Conservation (phyloP, 2,113 vertebrate genomes). For the Dipodomys stephensi region DNA sequence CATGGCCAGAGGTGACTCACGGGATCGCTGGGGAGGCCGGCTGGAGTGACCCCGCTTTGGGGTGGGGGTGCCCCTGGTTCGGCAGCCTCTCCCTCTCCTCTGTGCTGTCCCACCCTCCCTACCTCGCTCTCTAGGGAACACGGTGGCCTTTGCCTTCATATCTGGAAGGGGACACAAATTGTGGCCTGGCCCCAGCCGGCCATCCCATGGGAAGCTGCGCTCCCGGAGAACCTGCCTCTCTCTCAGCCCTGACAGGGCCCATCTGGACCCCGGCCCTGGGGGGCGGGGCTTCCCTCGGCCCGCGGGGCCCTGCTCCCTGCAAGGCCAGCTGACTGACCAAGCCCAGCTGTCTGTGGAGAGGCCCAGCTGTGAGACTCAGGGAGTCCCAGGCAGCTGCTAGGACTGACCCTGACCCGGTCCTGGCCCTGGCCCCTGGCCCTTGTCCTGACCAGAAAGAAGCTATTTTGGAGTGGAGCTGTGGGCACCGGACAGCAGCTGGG, state of each 20-base stretch:
- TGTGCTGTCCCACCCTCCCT: too few species aligned
- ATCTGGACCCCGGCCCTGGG: not conserved
- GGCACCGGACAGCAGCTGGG: not conserved
- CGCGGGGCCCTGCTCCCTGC: not conserved
- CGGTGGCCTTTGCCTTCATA: not conserved
- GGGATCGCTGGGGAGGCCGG: too few species aligned
- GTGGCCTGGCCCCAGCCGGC: not conserved
- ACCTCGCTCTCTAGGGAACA: too few species aligned
- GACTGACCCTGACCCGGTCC: not conserved
- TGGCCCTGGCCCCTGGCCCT: not conserved
- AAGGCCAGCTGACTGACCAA: not conserved
- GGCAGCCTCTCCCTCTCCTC: too few species aligned
- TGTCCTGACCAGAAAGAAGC: not conserved
- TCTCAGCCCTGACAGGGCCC: not conserved
- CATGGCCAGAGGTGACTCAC: too few species aligned
- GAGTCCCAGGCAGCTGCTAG: not conserved
- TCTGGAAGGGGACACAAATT: rapidly evolving
- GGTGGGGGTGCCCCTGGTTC: too few species aligned
- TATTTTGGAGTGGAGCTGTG: not conserved
- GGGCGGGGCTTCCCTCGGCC: too few species aligned
- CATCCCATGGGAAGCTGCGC: rapidly evolving
- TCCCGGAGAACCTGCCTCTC: not conserved
- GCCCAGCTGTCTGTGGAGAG: not conserved
- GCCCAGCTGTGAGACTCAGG: not conserved
- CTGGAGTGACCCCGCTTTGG: too few species aligned